A percentile compares a stretch with the other conserved stretches of the same genome.
Evolutionary conservation across 1,140 invertebrate genomes (phyloP).

Genomic region (Rhopalosiphum maidis): DNA sequence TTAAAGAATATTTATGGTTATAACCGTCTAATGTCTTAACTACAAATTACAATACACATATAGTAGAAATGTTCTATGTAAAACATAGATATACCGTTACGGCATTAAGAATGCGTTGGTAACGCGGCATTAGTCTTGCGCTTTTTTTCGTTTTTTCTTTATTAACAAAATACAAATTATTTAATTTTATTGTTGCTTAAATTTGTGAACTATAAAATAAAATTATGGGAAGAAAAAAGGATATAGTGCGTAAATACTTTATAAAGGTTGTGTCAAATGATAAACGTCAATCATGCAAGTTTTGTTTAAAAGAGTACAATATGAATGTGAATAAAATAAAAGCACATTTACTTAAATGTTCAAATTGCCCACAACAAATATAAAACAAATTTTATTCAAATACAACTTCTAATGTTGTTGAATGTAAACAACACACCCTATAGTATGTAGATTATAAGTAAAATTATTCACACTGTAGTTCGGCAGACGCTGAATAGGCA

Average conservation of each 20-base stretch:
- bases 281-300: background rate
- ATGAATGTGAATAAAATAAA: background rate
- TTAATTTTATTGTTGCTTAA: background rate
- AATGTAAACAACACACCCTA: no score
- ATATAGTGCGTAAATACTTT: background rate
- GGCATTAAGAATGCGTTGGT: no score
- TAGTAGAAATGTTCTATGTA: rapidly evolving
- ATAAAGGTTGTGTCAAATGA: background rate
- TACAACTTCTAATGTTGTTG: no score
- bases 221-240: conserved; percentile 1
- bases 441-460: no score
- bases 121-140: no score
- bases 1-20: no score
- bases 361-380: background rate
- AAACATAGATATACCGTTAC: no score
- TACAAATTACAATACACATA: no score
- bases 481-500: no score
- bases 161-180: background rate
- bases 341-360: background rate
- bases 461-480: no score
- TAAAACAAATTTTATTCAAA: background rate
- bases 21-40: no score
- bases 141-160: background rate
- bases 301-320: background rate
- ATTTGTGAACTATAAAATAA: background rate